These are phyloP conservation scores for Rhizoglyphus robini DNA, from an alignment of 1,140 invertebrate species.

Conservation along the genomic window DNA sequence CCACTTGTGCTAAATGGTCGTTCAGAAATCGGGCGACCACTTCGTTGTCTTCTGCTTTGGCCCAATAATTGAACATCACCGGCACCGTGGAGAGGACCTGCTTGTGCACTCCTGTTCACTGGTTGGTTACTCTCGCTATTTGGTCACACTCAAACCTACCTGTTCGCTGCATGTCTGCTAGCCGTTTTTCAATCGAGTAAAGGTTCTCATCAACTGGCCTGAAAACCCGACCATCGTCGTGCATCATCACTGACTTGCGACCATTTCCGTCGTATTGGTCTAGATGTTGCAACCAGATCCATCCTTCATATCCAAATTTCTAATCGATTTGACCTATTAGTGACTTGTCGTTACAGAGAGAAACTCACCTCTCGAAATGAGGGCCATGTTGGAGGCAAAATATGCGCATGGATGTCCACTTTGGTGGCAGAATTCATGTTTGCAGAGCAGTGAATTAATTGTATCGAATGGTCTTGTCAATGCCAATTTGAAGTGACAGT, in stretches of 20 bases:
- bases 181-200: slow-evolving; percentile 37
- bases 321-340: too few relatives aligned
- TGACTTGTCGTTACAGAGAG: too few relatives aligned
- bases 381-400: slow-evolving; percentile 43
- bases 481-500: too few relatives aligned
- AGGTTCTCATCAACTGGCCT: slow-evolving; percentile 43
- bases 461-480: too few relatives aligned
- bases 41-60: slow-evolving; percentile 42
- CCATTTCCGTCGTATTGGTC: slow-evolving; percentile 28
- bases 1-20: slow-evolving; percentile 40
- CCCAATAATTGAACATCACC: slow-evolving; percentile 52
- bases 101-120: slow-evolving; percentile 36
- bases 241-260: slow-evolving; percentile 38
- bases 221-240: slow-evolving; percentile 43
- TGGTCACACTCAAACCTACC: too few relatives aligned
- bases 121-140: neutral
- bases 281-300: slow-evolving; percentile 39
- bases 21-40: slow-evolving; percentile 42
- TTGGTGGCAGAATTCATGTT: too few relatives aligned
- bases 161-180: slow-evolving; percentile 39
- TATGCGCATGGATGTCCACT: slow-evolving; percentile 45
- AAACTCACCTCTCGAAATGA: slow-evolving; percentile 40
- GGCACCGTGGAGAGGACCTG: slow-evolving; percentile 50
- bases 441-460: too few relatives aligned
- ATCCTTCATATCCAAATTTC: slow-evolving; percentile 46